Conservation (phyloP, 2,888 invertebrate species). For the Brachypterus glaber region DNA sequence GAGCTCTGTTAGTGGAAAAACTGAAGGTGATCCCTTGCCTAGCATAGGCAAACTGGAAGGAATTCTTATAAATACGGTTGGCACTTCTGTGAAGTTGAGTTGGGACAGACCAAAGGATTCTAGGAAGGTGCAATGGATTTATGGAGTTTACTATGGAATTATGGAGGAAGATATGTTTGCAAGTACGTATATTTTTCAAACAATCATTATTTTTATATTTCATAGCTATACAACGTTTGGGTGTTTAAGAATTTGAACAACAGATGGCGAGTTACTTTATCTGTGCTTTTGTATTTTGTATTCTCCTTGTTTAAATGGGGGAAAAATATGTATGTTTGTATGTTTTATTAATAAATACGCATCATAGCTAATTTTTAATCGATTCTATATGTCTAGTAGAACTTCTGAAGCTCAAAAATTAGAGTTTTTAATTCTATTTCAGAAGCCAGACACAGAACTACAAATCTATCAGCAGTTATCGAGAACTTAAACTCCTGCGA, state of each 20-base stretch:
- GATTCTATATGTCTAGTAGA: too few species aligned
- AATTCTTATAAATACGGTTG: conserved; percentile 17
- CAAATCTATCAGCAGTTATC: conserved; percentile 47
- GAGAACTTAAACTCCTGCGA: conserved; percentile 62
- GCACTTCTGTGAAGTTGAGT: conserved; percentile 53
- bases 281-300: too few species aligned
- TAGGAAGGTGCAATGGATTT: conserved; percentile 50
- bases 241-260: too few species aligned
- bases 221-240: too few species aligned
- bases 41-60: conserved; percentile 42
- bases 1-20: conserved; percentile 41
- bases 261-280: too few species aligned
- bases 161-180: conserved; percentile 49
- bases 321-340: too few species aligned
- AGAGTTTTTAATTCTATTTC: too few species aligned
- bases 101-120: conserved; percentile 56
- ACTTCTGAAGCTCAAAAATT: too few species aligned
- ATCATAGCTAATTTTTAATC: too few species aligned
- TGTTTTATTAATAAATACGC: too few species aligned
- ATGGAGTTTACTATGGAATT: conserved; percentile 64
- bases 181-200: conserved; percentile 44
- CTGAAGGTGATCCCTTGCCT: conserved; percentile 44
- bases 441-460: conserved; percentile 29
- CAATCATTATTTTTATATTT: too few species aligned
- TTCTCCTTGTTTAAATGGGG: too few species aligned